A percentile compares a stretch with the other conserved stretches of the same genome.
These are phyloP conservation scores for Palythoa heliodiscus DNA, from an alignment of 92 coral and sea anemone genomes.

Conservation along the genomic window DNA sequence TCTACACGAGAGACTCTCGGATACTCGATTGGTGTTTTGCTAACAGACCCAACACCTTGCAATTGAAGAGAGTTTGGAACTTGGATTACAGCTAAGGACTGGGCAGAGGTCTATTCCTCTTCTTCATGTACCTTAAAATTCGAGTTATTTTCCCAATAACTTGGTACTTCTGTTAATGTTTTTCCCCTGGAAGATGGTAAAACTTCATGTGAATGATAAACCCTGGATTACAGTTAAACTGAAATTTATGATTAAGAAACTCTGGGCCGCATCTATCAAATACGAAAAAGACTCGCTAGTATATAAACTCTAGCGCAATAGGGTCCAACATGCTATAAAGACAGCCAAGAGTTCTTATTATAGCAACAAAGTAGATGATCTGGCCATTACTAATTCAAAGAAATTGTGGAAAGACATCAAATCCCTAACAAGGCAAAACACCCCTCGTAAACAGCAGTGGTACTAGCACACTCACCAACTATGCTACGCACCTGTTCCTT, in stretches of 20 bases:
- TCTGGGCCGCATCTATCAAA: slow-evolving; percentile 40
- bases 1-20: slow-evolving; percentile 41
- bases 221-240: slow-evolving; percentile 47
- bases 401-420: no score
- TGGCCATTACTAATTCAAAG: background rate
- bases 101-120: background rate
- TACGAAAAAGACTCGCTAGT: slow-evolving; percentile 35
- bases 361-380: slow-evolving; percentile 29
- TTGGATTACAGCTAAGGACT: slow-evolving; percentile 1
- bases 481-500: no score
- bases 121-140: slow-evolving; percentile 42
- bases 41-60: slow-evolving; percentile 46
- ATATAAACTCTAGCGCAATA: background rate
- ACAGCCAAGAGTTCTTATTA: slow-evolving; percentile 28
- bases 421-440: background rate
- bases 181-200: slow-evolving; percentile 52
- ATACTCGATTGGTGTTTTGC: slow-evolving; percentile 47
- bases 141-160: slow-evolving; percentile 42
- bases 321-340: slow-evolving; percentile 2
- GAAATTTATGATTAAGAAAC: slow-evolving; percentile 43
- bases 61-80: background rate
- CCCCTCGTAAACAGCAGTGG: slow-evolving; percentile 6
- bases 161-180: slow-evolving; percentile 38
- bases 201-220: slow-evolving; percentile 38
- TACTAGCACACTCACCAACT: background rate